Conservation (phyloP, 2,113 vertebrate genomes). For the Cariama cristata region DNA sequence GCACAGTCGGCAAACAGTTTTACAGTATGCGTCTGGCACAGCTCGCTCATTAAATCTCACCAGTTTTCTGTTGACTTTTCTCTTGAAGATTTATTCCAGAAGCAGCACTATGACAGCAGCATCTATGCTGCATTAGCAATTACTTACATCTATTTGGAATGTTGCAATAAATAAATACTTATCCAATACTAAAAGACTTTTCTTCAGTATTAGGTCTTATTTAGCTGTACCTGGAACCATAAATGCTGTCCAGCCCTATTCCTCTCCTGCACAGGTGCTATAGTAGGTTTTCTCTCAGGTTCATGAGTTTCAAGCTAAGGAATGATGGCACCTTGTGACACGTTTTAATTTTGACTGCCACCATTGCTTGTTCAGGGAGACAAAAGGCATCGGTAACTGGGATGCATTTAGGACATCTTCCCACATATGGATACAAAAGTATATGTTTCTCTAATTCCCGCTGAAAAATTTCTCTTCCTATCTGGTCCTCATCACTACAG, state of each 20-base stretch:
- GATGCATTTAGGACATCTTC: neutral
- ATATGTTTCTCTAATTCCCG: neutral
- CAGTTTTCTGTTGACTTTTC: neutral
- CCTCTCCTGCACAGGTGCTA: neutral
- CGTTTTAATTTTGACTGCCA: neutral
- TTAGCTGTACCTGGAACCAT: neutral
- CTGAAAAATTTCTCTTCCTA: neutral
- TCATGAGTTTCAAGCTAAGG: neutral
- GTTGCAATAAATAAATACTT: neutral
- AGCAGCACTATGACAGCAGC: neutral
- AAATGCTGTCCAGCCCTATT: neutral
- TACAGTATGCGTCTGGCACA: neutral
- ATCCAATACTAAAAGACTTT: neutral
- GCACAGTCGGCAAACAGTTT: neutral
- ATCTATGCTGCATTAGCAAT: neutral
- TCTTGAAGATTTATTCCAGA: slow-evolving; percentile 9
- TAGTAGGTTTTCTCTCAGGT: neutral
- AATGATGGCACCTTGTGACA: neutral
- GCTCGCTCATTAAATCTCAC: slow-evolving; percentile 12
- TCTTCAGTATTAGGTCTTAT: neutral
- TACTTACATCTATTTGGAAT: neutral
- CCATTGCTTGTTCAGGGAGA: neutral
- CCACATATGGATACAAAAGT: neutral
- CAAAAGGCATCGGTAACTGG: neutral
- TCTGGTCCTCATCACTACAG: neutral